Evolutionary conservation across 2,113 vertebrate genomes (phyloP).

Genomic region (Solenodon paradoxus): DNA sequence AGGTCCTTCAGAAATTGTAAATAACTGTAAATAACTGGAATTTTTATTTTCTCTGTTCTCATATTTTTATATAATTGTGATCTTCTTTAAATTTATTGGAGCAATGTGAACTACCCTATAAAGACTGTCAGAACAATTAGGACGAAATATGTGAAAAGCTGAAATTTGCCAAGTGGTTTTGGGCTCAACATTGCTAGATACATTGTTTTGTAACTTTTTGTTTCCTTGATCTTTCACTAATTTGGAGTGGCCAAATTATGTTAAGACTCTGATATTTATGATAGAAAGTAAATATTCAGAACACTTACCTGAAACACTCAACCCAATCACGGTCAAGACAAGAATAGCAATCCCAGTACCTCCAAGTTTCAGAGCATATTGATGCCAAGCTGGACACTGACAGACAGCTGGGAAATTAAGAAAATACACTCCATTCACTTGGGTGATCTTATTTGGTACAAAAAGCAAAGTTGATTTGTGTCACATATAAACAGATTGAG

Average conservation of each 20-base stretch:
- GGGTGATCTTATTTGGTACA: neutral
- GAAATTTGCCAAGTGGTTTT: neutral
- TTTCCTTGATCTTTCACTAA: neutral
- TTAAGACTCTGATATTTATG: neutral
- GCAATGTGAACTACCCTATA: neutral
- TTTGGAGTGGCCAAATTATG: neutral
- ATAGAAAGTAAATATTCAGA: neutral
- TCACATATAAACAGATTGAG: neutral
- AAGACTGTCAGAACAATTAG: neutral
- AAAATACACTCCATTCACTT: neutral
- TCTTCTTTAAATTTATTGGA: neutral
- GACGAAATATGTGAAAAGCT: neutral
- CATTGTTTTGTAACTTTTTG: neutral
- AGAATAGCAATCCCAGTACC: constrained; percentile 26
- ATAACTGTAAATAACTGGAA: neutral
- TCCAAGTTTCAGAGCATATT: constrained; percentile 1
- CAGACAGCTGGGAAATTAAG: neutral
- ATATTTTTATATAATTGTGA: neutral
- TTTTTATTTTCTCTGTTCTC: neutral
- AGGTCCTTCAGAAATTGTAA: no score
- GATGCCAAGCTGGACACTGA: constrained; percentile 4
- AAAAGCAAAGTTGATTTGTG: neutral
- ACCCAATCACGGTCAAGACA: neutral
- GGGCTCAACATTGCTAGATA: neutral
- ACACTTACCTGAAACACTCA: constrained; percentile 56